Base-by-base conservation (phyloP, 2,888 invertebrate genomes). In the Drosophila suboccidentalis region DNA sequence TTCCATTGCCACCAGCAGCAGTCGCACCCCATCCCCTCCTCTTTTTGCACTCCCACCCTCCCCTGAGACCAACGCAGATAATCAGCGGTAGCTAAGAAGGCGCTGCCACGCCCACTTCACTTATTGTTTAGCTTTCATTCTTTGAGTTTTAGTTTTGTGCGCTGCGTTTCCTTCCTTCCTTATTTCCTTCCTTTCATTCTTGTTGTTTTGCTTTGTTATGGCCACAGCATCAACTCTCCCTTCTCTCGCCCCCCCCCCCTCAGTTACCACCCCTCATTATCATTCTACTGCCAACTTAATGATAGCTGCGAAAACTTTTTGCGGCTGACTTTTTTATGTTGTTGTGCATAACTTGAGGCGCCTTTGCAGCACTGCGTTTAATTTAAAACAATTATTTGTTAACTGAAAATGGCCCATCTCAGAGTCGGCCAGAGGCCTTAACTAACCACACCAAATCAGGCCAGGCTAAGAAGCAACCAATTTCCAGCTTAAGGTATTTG, bases 341-440 rank as follows among this genome's bases (percentile, higher is more conserved):
- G 78, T 54, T 81, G 62, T 61, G 83, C 77, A 85, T 78, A 82
- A 80, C 90, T 82, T 80, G 69, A 74, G 88, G 83, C 82, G 76
- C 43, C 68, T 81, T 82, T 70, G 75, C 85, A 71, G 75, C 85
- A 71, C 73, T 85, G 83, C 68, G 83, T 83, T 89, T 85, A 85
- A 85, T 85, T 85, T 86, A 89, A 89, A 85, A 89, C 90, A 85
- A 85, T 85, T 89, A 89, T 87, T 85, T 87, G 65, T 47, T 39
- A 38, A 57, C 71, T 71, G 64, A 60, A 58, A 67, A 51, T 72
- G 73, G 68, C 39, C 44, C 19, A 22, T 44, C n/a, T 9, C 39
- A 5, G 26, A 26, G 26, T 5, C 26, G 26, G 57, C 59, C 60
- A 46, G 47, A 54, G 51, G 58, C 19, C 11, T 22, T 6, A 62